Evolutionary conservation across 2,113 vertebrate species (phyloP).

Genomic region (Phalacrocorax carbo): DNA sequence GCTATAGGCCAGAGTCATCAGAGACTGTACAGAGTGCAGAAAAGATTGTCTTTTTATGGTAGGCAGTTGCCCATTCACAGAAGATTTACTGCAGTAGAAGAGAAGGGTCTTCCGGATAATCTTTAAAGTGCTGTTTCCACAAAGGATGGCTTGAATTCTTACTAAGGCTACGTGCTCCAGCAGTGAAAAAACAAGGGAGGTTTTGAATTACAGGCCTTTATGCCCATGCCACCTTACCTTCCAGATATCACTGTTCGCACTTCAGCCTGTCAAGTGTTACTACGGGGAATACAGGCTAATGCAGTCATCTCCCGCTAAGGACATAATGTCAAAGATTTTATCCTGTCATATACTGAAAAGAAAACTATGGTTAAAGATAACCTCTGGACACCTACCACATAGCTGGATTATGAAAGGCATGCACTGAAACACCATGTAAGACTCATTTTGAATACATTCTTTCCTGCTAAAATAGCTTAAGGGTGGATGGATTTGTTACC

Average conservation of each 20-base stretch:
- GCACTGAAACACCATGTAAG: background rate
- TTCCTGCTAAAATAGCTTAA: background rate
- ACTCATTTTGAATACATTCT: background rate
- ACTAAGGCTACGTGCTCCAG: background rate
- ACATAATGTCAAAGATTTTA: background rate
- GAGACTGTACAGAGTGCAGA: background rate
- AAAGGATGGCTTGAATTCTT: background rate
- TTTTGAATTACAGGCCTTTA: slow-evolving; percentile 6
- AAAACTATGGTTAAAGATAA: slow-evolving; percentile 13
- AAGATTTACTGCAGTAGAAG: slow-evolving; percentile 3
- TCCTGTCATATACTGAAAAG: background rate
- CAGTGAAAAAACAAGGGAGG: background rate
- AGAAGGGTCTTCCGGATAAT: background rate
- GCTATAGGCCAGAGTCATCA: background rate
- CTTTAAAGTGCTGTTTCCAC: slow-evolving; percentile 3
- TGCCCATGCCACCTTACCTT: background rate
- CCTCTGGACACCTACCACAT: background rate
- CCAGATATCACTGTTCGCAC: background rate
- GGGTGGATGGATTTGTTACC: background rate
- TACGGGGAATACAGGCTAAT: background rate
- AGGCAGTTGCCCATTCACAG: background rate
- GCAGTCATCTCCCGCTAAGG: slow-evolving; percentile 16
- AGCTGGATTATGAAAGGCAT: background rate
- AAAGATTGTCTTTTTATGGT: background rate
- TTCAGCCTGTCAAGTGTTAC: background rate